phyloP scores from a whole-genome alignment of 2,888 invertebrate species.

The Nomada ruficornis region DNA sequence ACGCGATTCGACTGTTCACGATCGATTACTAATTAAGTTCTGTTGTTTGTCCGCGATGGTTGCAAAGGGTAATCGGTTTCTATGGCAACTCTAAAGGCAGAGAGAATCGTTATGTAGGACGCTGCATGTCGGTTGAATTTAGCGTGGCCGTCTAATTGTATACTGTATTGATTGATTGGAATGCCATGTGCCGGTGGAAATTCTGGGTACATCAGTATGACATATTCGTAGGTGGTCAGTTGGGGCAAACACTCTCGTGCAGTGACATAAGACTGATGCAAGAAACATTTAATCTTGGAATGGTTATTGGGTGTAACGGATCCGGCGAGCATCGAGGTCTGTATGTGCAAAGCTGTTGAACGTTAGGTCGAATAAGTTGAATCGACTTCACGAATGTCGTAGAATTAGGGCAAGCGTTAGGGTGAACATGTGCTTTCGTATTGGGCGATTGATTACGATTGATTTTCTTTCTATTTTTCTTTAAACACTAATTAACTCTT shows the following conservation, averaged over 20 bases:
- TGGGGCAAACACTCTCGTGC: not conserved
- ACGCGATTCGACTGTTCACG: too few species aligned
- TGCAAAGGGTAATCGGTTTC: not conserved
- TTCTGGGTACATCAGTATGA: not conserved
- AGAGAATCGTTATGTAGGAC: not conserved
- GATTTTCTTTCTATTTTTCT: too few species aligned
- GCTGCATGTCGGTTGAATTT: slow-evolving; percentile 13
- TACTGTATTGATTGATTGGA: not conserved
- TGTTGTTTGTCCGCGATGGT: not conserved
- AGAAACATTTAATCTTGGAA: not conserved
- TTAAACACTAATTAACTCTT: too few species aligned
- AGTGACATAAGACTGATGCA: not conserved
- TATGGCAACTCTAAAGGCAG: not conserved
- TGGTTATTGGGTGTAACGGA: slow-evolving; percentile 4
- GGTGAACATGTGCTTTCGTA: not conserved
- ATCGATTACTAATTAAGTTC: slow-evolving; percentile 21
- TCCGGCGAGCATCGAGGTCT: not conserved
- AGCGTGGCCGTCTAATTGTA: not conserved
- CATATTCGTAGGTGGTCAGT: too few species aligned
- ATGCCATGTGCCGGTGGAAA: not conserved
- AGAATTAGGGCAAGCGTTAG: slow-evolving; percentile 2
- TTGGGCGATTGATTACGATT: not conserved
- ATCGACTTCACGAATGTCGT: slow-evolving; percentile 9
- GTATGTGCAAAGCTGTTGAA: not conserved
- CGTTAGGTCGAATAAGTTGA: too few species aligned